phyloP scores from a whole-genome alignment of 2,888 invertebrate species.

The Drosophila basisetae region DNA sequence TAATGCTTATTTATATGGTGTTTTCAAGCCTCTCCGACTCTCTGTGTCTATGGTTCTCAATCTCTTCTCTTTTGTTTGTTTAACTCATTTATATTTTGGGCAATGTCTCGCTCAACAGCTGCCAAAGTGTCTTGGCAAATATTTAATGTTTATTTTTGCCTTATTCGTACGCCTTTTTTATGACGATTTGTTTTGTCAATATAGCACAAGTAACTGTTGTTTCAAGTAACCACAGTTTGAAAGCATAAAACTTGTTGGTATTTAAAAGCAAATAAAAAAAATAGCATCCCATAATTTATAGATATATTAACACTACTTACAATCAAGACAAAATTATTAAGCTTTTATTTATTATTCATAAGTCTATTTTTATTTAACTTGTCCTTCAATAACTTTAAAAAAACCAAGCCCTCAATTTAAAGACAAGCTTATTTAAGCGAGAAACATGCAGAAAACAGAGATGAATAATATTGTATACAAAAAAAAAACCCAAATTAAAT shows the following conservation, averaged over 20 bases:
- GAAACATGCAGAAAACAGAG: slow-evolving; percentile 9
- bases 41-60: slow-evolving; percentile 7
- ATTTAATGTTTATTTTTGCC: slow-evolving; percentile 52
- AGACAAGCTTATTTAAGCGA: slow-evolving; percentile 21
- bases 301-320: slow-evolving; percentile 1
- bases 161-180: slow-evolving; percentile 3
- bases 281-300: background rate
- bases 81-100: slow-evolving; percentile 48
- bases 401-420: slow-evolving; percentile 19
- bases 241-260: background rate
- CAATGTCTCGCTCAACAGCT: slow-evolving; percentile 21
- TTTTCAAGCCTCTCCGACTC: slow-evolving; percentile 1
- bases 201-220: slow-evolving; percentile 50
- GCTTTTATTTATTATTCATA: slow-evolving; percentile 2
- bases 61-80: slow-evolving; percentile 10
- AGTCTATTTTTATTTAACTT: slow-evolving; percentile 23
- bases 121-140: slow-evolving; percentile 47
- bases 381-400: slow-evolving; percentile 44
- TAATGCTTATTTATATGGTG: background rate
- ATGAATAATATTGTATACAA: slow-evolving; percentile 1
- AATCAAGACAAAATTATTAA: slow-evolving; percentile 8
- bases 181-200: slow-evolving; percentile 15
- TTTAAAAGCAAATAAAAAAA: background rate
- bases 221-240: slow-evolving; percentile 5
- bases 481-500: slow-evolving; percentile 29